Evolutionary conservation across 2,888 invertebrate genomes (phyloP).

Genomic region (Lepidonotus clava): DNA sequence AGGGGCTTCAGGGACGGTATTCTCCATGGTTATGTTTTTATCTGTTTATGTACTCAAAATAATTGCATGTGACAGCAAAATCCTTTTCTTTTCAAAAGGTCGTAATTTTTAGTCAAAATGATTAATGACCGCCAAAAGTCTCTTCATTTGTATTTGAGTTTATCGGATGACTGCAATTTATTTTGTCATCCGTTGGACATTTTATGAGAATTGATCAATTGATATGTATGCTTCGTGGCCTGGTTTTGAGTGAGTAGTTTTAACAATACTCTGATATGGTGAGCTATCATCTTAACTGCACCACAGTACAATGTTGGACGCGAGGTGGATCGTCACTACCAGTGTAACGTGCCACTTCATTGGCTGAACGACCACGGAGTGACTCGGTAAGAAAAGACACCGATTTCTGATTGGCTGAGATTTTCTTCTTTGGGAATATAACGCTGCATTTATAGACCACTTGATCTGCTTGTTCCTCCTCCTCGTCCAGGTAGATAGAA

Average conservation of each 20-base stretch:
- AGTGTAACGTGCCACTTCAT: not conserved
- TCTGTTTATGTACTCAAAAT: too few relatives aligned
- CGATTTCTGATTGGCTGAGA: conserved; percentile 10
- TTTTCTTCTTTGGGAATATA: not conserved
- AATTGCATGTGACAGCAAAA: too few relatives aligned
- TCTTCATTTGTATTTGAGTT: too few relatives aligned
- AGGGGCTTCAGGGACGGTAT: not conserved
- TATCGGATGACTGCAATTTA: too few relatives aligned
- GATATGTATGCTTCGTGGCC: too few relatives aligned
- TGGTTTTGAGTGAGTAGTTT: not conserved
- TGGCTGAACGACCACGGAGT: not conserved
- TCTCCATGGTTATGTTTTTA: not conserved
- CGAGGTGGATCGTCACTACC: not conserved
- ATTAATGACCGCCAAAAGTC: too few relatives aligned
- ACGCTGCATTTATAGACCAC: not conserved
- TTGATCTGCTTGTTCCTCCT: conserved; percentile 15
- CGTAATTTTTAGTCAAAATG: too few relatives aligned
- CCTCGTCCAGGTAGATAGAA: not conserved
- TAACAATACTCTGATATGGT: too few relatives aligned
- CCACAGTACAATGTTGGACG: not conserved
- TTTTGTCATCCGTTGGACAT: too few relatives aligned
- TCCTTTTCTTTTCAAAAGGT: too few relatives aligned
- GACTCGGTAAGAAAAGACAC: conserved; percentile 10
- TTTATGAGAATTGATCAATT: too few relatives aligned
- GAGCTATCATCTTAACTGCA: not conserved